Percentiles rank a stretch among this genome's conserved stretches.
These are phyloP conservation scores for Chrysomela aeneicollis DNA, from an alignment of 2,888 invertebrate genomes.

Conservation along the genomic window DNA sequence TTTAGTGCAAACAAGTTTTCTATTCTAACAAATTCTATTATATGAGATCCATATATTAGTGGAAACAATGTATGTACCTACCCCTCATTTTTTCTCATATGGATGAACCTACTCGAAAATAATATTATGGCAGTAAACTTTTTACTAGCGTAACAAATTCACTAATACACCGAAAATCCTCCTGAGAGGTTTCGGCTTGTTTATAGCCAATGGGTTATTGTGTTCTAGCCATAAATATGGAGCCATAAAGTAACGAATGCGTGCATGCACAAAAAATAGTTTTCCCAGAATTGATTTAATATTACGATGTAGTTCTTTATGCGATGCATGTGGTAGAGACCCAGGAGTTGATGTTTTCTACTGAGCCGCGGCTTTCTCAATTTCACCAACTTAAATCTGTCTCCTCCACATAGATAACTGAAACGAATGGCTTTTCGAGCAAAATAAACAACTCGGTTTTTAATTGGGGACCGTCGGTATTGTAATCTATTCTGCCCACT, in stretches of 20 bases:
- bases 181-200: conserved; percentile 23
- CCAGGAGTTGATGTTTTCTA: too few species aligned
- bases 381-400: conserved; percentile 16
- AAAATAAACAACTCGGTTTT: conserved; percentile 13
- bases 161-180: conserved; percentile 32
- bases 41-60: not conserved
- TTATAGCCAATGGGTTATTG: conserved; percentile 23
- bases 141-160: conserved; percentile 28
- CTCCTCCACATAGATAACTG: conserved; percentile 4
- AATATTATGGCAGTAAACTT: conserved; percentile 24
- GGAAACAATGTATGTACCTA: not conserved
- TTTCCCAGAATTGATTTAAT: conserved; percentile 21
- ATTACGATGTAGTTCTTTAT: not conserved
- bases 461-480: conserved; percentile 19
- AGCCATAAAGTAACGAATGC: conserved; percentile 18
- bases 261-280: conserved; percentile 23
- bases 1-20: too few species aligned
- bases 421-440: conserved; percentile 8
- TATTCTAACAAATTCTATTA: too few species aligned
- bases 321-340: not conserved
- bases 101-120: conserved; percentile 7
- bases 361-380: conserved; percentile 7
- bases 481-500: conserved; percentile 17
- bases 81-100: not conserved
- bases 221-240: conserved; percentile 25